phyloP scores from a whole-genome alignment of 30 jellyfish, hydroid and myxozoan genomes.

The Catostylus mosaicus region DNA sequence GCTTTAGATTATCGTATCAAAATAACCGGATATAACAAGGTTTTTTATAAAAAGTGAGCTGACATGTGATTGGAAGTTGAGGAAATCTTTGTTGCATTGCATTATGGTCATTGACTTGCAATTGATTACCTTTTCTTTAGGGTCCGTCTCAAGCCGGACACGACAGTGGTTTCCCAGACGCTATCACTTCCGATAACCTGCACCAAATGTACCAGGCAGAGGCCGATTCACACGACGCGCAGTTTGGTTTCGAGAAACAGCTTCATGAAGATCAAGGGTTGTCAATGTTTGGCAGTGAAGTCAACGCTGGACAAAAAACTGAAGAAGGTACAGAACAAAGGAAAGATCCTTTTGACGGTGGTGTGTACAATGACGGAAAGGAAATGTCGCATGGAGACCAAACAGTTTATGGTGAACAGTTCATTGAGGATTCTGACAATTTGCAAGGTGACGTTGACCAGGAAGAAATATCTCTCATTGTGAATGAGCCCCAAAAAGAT shows the following conservation, averaged over 20 bases:
- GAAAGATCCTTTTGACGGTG: neutral
- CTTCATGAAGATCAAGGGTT: neutral
- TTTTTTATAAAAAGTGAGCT: too few species aligned
- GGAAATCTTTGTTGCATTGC: too few species aligned
- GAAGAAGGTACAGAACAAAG: neutral
- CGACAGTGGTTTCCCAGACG: neutral
- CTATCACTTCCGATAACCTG: neutral
- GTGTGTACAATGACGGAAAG: neutral
- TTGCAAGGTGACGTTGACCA: neutral
- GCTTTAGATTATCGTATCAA: too few species aligned
- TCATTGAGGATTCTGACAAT: neutral
- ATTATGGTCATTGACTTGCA: too few species aligned
- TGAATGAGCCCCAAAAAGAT: neutral
- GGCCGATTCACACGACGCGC: neutral
- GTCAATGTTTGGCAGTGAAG: neutral
- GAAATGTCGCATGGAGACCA: neutral
- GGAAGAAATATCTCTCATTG: neutral
- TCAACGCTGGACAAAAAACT: neutral
- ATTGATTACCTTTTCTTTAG: neutral
- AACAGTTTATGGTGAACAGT: neutral
- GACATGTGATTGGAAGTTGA: too few species aligned
- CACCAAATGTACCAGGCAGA: neutral
- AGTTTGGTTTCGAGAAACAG: neutral
- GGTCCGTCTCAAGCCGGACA: neutral
- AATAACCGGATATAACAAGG: too few species aligned